Percentiles rank a stretch among this genome's conserved stretches.
phyloP scores from a whole-genome alignment of 2,113 vertebrate genomes.

The Trachemys scripta region DNA sequence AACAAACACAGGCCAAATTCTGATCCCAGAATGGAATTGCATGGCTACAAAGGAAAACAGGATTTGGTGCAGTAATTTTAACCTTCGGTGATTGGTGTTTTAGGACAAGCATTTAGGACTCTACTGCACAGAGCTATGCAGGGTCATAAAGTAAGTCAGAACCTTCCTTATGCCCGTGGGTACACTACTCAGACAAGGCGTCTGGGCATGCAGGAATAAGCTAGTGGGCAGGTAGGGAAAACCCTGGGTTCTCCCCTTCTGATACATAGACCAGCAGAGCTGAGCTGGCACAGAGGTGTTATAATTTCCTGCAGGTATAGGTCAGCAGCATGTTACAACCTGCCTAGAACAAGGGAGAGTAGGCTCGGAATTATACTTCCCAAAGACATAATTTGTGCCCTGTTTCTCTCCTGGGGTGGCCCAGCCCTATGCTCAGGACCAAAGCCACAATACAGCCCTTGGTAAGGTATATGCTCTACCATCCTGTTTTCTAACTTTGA shows the following conservation, averaged over 20 bases:
- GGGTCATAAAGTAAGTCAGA: background rate
- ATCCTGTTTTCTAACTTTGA: background rate
- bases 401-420: background rate
- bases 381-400: background rate
- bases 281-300: background rate
- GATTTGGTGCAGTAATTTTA: background rate
- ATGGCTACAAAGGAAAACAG: background rate
- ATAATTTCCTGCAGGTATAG: background rate
- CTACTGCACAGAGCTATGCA: background rate
- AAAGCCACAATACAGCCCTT: background rate
- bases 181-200: background rate
- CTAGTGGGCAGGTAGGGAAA: background rate
- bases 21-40: background rate
- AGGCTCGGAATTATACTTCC: background rate
- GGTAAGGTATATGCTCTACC: background rate
- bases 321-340: background rate
- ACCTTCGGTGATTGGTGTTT: background rate
- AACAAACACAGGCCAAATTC: background rate
- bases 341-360: background rate
- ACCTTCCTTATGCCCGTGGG: background rate
- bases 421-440: background rate
- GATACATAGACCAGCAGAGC: slow-evolving; percentile 8
- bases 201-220: slow-evolving; percentile 4
- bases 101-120: background rate
- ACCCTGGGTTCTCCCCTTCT: background rate